Percentiles rank a stretch among this genome's conserved stretches.
Conservation (phyloP, 2,113 vertebrate species). For the Chitala chitala region DNA sequence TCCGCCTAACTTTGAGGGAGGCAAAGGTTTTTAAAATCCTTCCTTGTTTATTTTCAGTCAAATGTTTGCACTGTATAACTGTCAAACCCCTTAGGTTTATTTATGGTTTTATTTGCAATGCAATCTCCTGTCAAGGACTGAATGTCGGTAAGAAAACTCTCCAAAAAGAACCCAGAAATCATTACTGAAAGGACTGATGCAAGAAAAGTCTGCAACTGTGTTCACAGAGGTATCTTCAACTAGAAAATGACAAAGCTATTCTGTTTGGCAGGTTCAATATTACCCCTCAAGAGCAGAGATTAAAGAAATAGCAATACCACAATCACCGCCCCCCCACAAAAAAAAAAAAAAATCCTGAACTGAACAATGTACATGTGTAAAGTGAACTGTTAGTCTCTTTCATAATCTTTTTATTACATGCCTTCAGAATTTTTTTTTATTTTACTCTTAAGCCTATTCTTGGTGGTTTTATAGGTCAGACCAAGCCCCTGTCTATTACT, state of each 20-base stretch:
- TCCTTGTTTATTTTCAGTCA: too few relatives aligned
- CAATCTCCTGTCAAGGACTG: constrained; percentile 1
- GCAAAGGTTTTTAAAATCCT: too few relatives aligned
- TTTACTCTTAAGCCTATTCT: background rate
- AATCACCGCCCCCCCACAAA: background rate
- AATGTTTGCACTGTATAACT: background rate
- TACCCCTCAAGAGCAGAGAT: background rate
- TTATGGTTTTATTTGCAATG: constrained; percentile 19
- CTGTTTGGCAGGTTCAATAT: constrained; percentile 2
- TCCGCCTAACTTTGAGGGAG: too few relatives aligned
- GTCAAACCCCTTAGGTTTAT: background rate
- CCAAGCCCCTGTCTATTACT: background rate
- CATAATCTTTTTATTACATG: background rate
- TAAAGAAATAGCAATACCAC: background rate
- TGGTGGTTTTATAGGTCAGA: background rate
- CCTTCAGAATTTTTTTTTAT: background rate
- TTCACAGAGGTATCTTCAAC: background rate
- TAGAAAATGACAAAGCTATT: constrained; percentile 13
- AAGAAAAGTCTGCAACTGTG: background rate
- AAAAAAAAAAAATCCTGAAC: background rate
- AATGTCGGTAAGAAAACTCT: constrained; percentile 12
- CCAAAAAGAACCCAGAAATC: background rate
- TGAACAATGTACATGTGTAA: background rate
- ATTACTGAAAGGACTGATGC: background rate
- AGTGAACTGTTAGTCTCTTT: background rate